phyloP scores from a whole-genome alignment of 2,797 vertebrate species.

The Hydrocynus forskahlii region DNA sequence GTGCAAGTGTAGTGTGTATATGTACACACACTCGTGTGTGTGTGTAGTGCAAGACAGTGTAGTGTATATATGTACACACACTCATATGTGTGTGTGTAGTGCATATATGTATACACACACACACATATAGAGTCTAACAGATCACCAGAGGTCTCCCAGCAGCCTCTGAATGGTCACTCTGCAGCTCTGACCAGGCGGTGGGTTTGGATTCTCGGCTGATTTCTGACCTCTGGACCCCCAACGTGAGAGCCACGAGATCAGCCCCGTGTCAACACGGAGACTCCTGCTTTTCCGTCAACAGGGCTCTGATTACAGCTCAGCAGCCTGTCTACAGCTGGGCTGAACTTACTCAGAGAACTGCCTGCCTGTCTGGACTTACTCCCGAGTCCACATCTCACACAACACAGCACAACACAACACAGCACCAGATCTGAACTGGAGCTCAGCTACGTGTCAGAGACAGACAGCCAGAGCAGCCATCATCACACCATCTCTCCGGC shows the following conservation, averaged over 20 bases:
- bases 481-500: neutral
- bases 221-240: conserved; percentile 57
- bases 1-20: too few relatives aligned
- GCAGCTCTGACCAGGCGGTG: too few relatives aligned
- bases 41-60: too few relatives aligned
- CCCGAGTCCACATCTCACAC: neutral
- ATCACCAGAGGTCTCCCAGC: too few relatives aligned
- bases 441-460: conserved; percentile 7
- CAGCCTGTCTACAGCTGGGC: neutral
- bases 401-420: neutral
- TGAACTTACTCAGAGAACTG: neutral
- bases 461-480: neutral
- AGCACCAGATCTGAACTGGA: too few relatives aligned
- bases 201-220: conserved; percentile 4
- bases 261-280: neutral
- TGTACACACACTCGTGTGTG: too few relatives aligned
- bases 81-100: too few relatives aligned
- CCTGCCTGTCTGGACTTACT: neutral
- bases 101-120: too few relatives aligned
- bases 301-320: neutral
- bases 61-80: too few relatives aligned
- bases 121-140: too few relatives aligned
- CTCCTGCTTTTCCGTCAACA: neutral
- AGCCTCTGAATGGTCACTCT: too few relatives aligned
- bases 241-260: neutral